Percentiles rank a stretch among this genome's conserved stretches.
phyloP scores from a whole-genome alignment of 2,113 vertebrate species.

The Nicator chloris region DNA sequence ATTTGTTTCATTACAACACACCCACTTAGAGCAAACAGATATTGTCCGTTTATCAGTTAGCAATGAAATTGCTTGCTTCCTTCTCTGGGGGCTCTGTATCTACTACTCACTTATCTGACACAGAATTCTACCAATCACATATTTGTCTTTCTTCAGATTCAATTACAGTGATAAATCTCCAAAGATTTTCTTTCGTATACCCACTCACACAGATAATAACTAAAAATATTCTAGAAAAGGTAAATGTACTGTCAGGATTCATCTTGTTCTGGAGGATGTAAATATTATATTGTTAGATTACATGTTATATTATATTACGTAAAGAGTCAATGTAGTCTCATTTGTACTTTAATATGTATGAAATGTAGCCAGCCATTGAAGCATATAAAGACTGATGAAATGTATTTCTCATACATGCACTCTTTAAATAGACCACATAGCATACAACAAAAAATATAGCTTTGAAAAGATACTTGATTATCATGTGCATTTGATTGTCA shows the following conservation, averaged over 20 bases:
- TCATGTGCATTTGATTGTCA: background rate
- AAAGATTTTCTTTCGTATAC: conserved; percentile 14
- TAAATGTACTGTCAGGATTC: background rate
- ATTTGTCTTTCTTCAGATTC: conserved; percentile 50
- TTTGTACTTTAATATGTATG: background rate
- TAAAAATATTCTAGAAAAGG: background rate
- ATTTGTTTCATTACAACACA: conserved; percentile 44
- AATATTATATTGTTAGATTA: background rate
- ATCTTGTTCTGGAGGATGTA: background rate
- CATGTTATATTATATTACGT: background rate
- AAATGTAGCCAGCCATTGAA: background rate
- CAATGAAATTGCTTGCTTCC: conserved; percentile 54
- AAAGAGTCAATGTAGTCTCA: background rate
- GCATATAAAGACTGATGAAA: background rate
- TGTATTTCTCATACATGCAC: background rate
- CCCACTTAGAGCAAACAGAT: background rate
- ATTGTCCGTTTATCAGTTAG: conserved; percentile 44
- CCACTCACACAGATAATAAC: background rate
- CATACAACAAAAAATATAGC: background rate
- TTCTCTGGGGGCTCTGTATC: conserved; percentile 26
- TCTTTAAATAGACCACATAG: background rate
- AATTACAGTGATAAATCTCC: conserved; percentile 60
- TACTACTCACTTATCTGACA: conserved; percentile 25
- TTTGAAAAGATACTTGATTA: background rate
- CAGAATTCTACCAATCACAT: background rate